Conservation (phyloP, 2,797 vertebrate species). For the Amblyraja radiata region DNA sequence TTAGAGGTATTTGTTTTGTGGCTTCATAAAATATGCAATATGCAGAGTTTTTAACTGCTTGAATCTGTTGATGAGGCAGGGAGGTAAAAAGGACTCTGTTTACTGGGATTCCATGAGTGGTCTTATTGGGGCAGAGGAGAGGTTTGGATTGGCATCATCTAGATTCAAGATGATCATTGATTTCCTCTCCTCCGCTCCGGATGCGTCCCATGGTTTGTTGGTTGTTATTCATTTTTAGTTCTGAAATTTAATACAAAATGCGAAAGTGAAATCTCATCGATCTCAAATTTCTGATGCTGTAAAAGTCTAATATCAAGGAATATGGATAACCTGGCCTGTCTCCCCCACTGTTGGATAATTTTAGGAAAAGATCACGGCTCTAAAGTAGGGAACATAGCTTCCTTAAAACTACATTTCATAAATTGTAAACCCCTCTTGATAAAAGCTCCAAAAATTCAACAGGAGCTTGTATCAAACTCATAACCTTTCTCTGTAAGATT, state of each 20-base stretch:
- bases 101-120: not conserved
- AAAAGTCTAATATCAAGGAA: not conserved
- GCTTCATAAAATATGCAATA: not conserved
- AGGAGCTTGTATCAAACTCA: not conserved
- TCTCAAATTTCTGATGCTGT: not conserved
- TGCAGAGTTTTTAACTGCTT: not conserved
- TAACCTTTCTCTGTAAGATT: not conserved
- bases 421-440: not conserved
- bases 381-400: not conserved
- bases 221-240: not conserved
- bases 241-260: not conserved
- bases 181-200: not conserved
- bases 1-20: not conserved
- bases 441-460: not conserved
- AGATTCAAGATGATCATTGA: not conserved
- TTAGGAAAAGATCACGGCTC: not conserved
- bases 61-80: not conserved
- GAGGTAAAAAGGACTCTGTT: not conserved
- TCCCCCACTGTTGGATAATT: not conserved
- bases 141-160: not conserved
- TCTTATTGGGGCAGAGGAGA: not conserved
- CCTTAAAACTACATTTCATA: not conserved
- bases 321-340: not conserved
- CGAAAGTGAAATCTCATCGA: not conserved
- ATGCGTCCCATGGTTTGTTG: slow-evolving; percentile 8